Base-by-base conservation (phyloP, 1,140 invertebrate species). In the Panagrolaimus sp. region DNA sequence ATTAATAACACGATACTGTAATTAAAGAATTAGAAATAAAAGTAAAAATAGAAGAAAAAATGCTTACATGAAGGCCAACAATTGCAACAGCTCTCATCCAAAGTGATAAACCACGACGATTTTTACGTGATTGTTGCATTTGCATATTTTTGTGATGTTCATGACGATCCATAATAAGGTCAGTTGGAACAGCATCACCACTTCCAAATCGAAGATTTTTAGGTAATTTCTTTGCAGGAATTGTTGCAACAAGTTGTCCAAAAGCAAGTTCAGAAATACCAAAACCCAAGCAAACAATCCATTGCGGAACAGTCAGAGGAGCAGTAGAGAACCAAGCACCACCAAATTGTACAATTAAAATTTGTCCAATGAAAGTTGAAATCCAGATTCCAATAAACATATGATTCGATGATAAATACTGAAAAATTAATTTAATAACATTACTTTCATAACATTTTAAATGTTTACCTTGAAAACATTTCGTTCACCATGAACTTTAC, bases 361-460 rank as follows among this genome's bases (percentile, higher is more conserved):
- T 94, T 89, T 98, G 96, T 69, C 91, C 89, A 70, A 91, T 86
- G 81, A 91, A 89, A 65, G 96, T 98, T 71, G 90, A 89, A 80
- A 98, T 89, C 94, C 96, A 97, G 85, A 99, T 98, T 69, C 89
- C 89, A 86, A 96, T 94, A 87, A 98, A 99, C 83, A 98, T 96
- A 46, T 93, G 93, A 88, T 98, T 98, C 72, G 92, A 91, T 84
- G 95, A 92, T 75, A 99, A 89, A 80, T 94, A 93, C 85, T 92
- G 58, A 68, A 78, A 68, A 32, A 28, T 1, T 12, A 66, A 1
- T 12, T 63, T 15, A 6, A 1, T 24, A 21, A 5, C 17, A 46
- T n/a, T 14, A 26, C 7, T 38, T 21, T 77, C 14, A 24, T n/a
- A 24, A 72, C 10, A 70, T 12, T 73, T 0, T 6, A 8, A 15